Evolutionary conservation across 2,888 invertebrate genomes (phyloP), one percentile per base, ranked within the genome.

Genomic region (Macropis europaea): DNA sequence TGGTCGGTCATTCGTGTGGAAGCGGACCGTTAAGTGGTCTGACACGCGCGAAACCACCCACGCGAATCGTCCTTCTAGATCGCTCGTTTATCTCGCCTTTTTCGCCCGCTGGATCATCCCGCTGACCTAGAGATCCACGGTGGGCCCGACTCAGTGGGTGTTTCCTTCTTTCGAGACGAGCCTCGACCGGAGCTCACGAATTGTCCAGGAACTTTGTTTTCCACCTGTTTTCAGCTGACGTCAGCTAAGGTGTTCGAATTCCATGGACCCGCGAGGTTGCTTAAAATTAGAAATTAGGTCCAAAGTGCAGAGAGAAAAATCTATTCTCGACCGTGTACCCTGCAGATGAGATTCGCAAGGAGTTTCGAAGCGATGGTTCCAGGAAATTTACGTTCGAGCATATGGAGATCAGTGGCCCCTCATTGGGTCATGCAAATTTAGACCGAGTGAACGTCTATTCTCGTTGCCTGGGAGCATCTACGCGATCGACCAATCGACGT

Each of bases 101-200:
- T 75, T 71, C 66, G 71, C 45, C 22, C 42, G 5, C 43, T 74
- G 71, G 70, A 74, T 81, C 81, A 69, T 47, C 73, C 76, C 61
- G 75, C 47, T 79, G 75, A 81, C 82, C 77, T 71, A 79, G 75
- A 82, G 77, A 73, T n/a, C n/a, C n/a, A n/a, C n/a, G n/a, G n/a
- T n/a, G n/a, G n/a, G n/a, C n/a, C n/a, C n/a, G n/a, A 42, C 28
- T 28, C 43, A 32, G 74, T 76, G 68, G 77, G 75, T 26, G 76
- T 64, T n/a, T 52, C 36, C 48, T 22, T 53, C 64, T 50, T 63
- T 59, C 47, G n/a, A n/a, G n/a, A n/a, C n/a, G n/a, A n/a, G n/a
- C n/a, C n/a, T n/a, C n/a, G n/a, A n/a, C n/a, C n/a, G n/a, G n/a
- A n/a, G n/a, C n/a, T n/a, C n/a, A n/a, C n/a, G n/a, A n/a, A n/a